Evolutionary conservation across 2,797 vertebrate genomes (phyloP), one percentile per base, ranked within the genome.

Genomic region (Pipistrellus kuhlii): DNA sequence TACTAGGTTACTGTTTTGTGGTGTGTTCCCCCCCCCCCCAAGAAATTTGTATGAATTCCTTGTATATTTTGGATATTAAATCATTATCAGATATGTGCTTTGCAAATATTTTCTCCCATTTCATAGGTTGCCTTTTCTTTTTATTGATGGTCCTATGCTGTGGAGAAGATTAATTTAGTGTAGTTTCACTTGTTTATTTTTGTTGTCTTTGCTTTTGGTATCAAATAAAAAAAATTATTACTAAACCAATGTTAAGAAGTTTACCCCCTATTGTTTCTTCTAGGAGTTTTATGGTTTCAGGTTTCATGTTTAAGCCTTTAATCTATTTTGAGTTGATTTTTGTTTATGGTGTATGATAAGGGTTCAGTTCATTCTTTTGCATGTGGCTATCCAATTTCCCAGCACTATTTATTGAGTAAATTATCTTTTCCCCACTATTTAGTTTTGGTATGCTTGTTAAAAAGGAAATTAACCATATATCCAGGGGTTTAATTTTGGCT

Each of bases 61-160:
- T 80, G 12, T 51, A 77, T 41, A 41, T 66, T 88, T 77, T 66
- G 46, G 27, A 53, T 53, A 55, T 68, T 78, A 53, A n/a, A 32
- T 88, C 27, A 20, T 41, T 66, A 86, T 35, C 15, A 5, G 2
- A 78, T 68, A 57, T 25, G 20, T 71, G 51, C 18, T 32, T 81
- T 90, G 53, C 10, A 90, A 90, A 71, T 90, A 57, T 81, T 59
- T 71, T 81, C 68, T 90, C 7, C 38, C 38, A 90, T 48, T 72
- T 11, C 15, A 12, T 35, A 30, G 17, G 4, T 72, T 81, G n/a
- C 32, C 2, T 57, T 88, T 88, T 78, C 46, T 55, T 88, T 78
- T 55, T 55, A 12, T 78, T 88, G 46, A 55, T 88, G 35, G 51
- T 44, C 11, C 32, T 87, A 62, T 44, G 35, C 27, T 32, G 10